Base-by-base conservation (phyloP, 2,113 vertebrate species). In the Macaca mulatta region DNA sequence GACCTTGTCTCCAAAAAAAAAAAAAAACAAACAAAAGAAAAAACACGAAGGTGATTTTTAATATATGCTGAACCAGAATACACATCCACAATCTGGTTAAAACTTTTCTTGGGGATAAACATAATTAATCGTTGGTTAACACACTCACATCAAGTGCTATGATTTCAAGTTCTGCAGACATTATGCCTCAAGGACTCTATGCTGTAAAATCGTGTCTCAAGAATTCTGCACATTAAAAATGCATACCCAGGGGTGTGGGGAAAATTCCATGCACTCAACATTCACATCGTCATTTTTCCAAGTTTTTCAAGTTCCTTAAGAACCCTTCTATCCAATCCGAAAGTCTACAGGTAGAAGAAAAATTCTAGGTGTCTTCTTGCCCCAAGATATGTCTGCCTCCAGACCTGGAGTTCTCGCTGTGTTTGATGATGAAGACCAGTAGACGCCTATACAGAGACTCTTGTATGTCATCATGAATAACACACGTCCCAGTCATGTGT, bases 191-290 rank as follows among this genome's bases (percentile, higher is more conserved):
- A 25, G 1, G 9, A 25, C 9, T 61, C 23, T 27, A 11, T 5
- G 45, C 61, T 6, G 27, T 32, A 14, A 85, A 18, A 55, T 12
- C 8, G 64, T 13, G 18, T 43, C 23, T 18, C 8, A 23, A 78
- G 52, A 43, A 67, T 20, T 32, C 70, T 43, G 8, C 0, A 2
- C 30, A 2, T 5, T 38, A 50, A 52, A 79, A 67, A 67, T 30
- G 1, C 8, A 52, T 1, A 38, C 1, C 0, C 2, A 4, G 32
- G 8, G 22, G 17, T 2, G 2, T 9, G 43, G 8, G 11, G 48
- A 61, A 43, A 77, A 50, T 52, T 23, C 18, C 0, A 2, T 25
- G 17, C 35, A 3, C 1, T 50, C 32, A 30, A 38, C 89, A 14
- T 35, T 5, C n/a, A 74, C 3, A 2, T 5, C 2, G 25, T 16